phyloP scores from a whole-genome alignment of 2,797 vertebrate species.

The Lepilemur ruficaudatus region DNA sequence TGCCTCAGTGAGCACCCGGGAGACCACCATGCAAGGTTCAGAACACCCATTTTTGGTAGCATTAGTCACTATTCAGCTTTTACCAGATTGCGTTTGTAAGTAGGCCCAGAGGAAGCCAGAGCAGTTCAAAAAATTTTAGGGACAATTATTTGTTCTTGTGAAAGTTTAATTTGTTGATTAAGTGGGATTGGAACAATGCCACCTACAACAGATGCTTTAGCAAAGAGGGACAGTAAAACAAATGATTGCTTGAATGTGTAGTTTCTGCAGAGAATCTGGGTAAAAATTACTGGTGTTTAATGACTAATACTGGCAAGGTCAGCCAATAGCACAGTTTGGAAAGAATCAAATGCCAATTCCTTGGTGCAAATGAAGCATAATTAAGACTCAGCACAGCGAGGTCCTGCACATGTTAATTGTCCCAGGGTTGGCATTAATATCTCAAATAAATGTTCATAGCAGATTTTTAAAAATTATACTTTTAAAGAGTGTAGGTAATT shows the following conservation, averaged over 20 bases:
- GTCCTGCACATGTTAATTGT: constrained; percentile 24
- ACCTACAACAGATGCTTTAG: constrained; percentile 9
- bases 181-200: constrained; percentile 39
- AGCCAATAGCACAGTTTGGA: constrained; percentile 41
- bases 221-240: constrained; percentile 49
- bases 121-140: not conserved
- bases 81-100: not conserved
- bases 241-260: not conserved
- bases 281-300: constrained; percentile 49
- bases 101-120: not conserved
- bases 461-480: not conserved
- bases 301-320: constrained; percentile 40
- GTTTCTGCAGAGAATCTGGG: constrained; percentile 50
- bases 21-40: constrained; percentile 29
- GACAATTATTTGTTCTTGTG: not conserved
- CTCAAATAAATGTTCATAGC: not conserved
- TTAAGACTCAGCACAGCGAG: not conserved
- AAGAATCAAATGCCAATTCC: constrained; percentile 49
- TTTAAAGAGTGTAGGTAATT: not conserved
- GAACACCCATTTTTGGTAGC: constrained; percentile 17
- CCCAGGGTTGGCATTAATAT: constrained; percentile 8
- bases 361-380: constrained; percentile 21
- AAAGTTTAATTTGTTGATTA: constrained; percentile 53
- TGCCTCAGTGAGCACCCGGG: not conserved
- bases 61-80: not conserved